phyloP scores from a whole-genome alignment of 2,113 vertebrate species.

The Climacteris rufus region DNA sequence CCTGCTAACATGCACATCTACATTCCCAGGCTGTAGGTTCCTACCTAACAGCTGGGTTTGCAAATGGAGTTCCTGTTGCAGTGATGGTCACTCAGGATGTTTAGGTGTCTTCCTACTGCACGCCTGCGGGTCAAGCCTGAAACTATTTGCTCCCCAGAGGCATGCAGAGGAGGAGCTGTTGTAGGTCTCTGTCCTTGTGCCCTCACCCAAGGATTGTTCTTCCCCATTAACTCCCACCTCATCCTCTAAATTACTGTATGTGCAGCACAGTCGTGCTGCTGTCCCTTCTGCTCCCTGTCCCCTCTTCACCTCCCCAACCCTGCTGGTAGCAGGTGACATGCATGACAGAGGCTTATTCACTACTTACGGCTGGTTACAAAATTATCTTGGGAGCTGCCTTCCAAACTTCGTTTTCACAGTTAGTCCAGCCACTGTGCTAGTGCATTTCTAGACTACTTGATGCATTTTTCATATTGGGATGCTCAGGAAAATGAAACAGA shows the following conservation, averaged over 20 bases:
- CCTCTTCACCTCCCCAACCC: not conserved
- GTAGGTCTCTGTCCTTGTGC: not conserved
- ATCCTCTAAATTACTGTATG: not conserved
- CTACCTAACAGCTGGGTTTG: not conserved
- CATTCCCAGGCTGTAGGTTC: not conserved
- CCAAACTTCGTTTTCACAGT: not conserved
- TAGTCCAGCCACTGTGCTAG: not conserved
- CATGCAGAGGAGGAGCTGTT: not conserved
- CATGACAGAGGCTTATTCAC: not conserved
- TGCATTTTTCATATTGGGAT: not conserved
- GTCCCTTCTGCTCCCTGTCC: not conserved
- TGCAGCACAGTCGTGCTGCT: fast-evolving
- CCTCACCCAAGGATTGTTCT: not conserved
- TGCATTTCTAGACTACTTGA: not conserved
- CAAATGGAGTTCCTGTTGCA: not conserved
- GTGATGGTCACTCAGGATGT: not conserved
- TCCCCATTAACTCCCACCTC: not conserved
- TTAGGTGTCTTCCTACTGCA: not conserved
- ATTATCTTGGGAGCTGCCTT: not conserved
- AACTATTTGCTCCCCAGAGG: not conserved
- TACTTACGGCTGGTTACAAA: not conserved
- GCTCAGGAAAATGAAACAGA: not conserved
- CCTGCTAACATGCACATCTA: not conserved
- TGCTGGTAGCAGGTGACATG: fast-evolving
- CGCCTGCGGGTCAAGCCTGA: not conserved